These are phyloP conservation scores for Zophobas atratus DNA, from an alignment of 1,140 invertebrate genomes.

Conservation along the genomic window DNA sequence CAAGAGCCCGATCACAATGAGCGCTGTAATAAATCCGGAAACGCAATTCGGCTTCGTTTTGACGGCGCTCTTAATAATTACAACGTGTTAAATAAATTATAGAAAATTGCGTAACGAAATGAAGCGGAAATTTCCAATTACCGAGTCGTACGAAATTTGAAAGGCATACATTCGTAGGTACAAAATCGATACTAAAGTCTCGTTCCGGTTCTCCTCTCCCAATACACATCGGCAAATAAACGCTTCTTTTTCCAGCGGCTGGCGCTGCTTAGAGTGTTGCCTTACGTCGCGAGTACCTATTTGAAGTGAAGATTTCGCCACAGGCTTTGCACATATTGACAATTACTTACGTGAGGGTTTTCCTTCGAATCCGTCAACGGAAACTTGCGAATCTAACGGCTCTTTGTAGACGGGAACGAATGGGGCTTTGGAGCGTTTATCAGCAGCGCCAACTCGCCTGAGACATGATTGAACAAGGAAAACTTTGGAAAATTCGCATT, in stretches of 20 bases:
- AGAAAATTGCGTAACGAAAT: constrained; percentile 40
- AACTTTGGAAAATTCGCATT: constrained; percentile 1
- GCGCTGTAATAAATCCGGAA: constrained; percentile 27
- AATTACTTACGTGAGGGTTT: constrained; percentile 40
- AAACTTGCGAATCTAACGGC: constrained; percentile 38
- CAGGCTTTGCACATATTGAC: constrained; percentile 40
- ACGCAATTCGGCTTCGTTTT: constrained; percentile 25
- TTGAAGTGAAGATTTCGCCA: constrained; percentile 41
- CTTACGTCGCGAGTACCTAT: constrained; percentile 37
- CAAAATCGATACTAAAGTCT: constrained; percentile 31
- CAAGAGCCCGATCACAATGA: constrained; percentile 15
- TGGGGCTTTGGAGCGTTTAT: constrained; percentile 24
- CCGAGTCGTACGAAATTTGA: constrained; percentile 31
- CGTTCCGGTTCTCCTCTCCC: constrained; percentile 37
- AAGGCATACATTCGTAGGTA: constrained; percentile 26
- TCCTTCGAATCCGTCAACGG: constrained; percentile 33
- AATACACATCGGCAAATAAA: constrained; percentile 42
- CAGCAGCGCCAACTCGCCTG: constrained; percentile 20
- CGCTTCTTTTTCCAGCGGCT: constrained; percentile 22
- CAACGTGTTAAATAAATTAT: constrained; percentile 41
- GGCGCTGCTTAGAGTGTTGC: constrained; percentile 31
- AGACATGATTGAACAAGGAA: constrained; percentile 30
- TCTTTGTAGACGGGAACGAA: constrained; percentile 28
- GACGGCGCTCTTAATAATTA: constrained; percentile 32
- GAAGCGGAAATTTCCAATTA: constrained; percentile 40